Conservation (phyloP, 2,888 invertebrate species). For the Mythimna impura region DNA sequence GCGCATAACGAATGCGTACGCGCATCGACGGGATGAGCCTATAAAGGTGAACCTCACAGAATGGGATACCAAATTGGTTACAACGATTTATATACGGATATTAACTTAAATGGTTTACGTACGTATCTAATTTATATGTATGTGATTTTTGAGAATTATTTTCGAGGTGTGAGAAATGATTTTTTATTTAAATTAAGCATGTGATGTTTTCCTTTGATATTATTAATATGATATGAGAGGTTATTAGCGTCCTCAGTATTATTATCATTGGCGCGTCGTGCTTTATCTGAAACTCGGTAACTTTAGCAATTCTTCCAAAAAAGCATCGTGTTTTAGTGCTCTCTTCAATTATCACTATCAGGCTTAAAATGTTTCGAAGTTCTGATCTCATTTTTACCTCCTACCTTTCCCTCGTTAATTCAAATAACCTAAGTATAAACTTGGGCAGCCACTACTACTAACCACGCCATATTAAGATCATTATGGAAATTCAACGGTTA, state of each 20-base stretch:
- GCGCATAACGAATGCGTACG: slow-evolving; percentile 81
- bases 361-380: neutral
- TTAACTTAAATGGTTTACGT: slow-evolving; percentile 67
- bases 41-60: slow-evolving; percentile 74
- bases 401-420: neutral
- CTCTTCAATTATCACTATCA: neutral
- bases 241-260: neutral
- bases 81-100: slow-evolving; percentile 72
- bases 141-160: slow-evolving; percentile 29
- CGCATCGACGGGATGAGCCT: slow-evolving; percentile 69
- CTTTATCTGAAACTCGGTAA: neutral
- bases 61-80: slow-evolving; percentile 79
- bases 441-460: slow-evolving; percentile 12
- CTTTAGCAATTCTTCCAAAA: neutral
- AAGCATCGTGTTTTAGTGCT: neutral
- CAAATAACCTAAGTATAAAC: neutral
- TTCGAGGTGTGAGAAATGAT: slow-evolving; percentile 43
- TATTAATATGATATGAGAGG: neutral
- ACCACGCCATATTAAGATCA: slow-evolving; percentile 16
- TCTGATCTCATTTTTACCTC: neutral
- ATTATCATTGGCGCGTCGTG: neutral
- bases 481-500: slow-evolving; percentile 28
- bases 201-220: neutral
- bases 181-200: slow-evolving; percentile 26
- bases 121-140: slow-evolving; percentile 51